Percentiles rank a stretch among this genome's conserved stretches.
Conservation (phyloP, 2,113 vertebrate species). For the Forbesichthys agassizii region DNA sequence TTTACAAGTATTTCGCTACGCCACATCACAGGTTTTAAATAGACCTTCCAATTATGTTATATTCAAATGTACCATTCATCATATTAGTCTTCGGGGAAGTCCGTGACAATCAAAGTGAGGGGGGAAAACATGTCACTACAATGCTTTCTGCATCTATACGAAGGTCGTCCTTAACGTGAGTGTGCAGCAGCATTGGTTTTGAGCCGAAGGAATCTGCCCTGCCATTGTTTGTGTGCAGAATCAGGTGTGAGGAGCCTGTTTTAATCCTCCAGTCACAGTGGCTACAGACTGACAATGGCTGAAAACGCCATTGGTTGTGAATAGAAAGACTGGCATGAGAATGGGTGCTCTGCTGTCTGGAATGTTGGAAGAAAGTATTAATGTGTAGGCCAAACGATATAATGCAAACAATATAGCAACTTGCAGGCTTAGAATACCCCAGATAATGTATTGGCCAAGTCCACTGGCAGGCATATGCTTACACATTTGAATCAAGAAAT, state of each 20-base stretch:
- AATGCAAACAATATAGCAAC: constrained; percentile 23
- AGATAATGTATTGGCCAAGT: not conserved
- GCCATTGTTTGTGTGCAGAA: constrained; percentile 58
- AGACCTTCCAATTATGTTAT: too few relatives aligned
- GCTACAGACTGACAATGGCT: constrained; percentile 55
- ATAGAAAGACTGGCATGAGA: constrained; percentile 42
- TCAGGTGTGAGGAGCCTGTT: constrained; percentile 55
- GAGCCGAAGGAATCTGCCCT: constrained; percentile 35
- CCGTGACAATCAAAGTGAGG: constrained; percentile 19
- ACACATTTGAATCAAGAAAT: not conserved
- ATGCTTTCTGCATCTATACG: constrained; percentile 38
- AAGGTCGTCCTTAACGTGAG: constrained; percentile 27
- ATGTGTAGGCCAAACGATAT: constrained; percentile 41
- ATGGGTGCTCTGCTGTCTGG: constrained; percentile 42
- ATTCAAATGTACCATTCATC: too few relatives aligned
- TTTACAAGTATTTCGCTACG: too few relatives aligned
- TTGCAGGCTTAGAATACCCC: not conserved
- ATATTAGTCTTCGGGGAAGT: constrained; percentile 9
- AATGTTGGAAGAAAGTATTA: constrained; percentile 34
- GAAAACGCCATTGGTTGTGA: constrained; percentile 43
- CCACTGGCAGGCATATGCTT: not conserved
- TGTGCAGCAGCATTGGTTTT: constrained; percentile 13
- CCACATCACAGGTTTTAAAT: too few relatives aligned
- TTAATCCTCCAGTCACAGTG: constrained; percentile 57
- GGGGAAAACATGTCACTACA: constrained; percentile 18